Conservation (phyloP, 2,888 invertebrate genomes). For the Quadroppia sp. region DNA sequence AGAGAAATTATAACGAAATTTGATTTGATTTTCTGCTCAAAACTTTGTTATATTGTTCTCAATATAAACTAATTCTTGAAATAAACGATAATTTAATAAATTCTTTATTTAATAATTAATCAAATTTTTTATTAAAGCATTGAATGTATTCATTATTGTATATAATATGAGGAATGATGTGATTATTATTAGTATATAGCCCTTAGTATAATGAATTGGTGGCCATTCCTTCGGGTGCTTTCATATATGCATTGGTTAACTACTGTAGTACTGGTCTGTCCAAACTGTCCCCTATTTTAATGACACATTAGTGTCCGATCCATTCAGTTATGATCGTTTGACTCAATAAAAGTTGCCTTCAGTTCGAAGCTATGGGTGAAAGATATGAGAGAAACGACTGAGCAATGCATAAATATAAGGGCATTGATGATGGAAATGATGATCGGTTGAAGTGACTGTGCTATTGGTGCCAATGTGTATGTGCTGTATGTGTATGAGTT, state of each 20-base stretch:
- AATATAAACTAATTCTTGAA: too few relatives aligned
- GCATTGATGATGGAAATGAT: constrained; percentile 18
- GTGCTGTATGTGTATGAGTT: background rate
- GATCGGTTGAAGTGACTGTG: background rate
- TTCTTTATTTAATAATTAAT: too few relatives aligned
- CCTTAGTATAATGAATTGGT: background rate
- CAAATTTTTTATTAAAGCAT: too few relatives aligned
- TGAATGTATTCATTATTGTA: too few relatives aligned
- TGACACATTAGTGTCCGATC: constrained; percentile 26
- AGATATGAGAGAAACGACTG: background rate
- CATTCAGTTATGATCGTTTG: constrained; percentile 15
- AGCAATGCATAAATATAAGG: background rate
- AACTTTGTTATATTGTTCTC: too few relatives aligned
- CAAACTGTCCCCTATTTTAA: background rate
- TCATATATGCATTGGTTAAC: constrained; percentile 33
- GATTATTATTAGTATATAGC: background rate
- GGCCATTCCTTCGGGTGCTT: background rate
- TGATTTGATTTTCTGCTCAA: too few relatives aligned
- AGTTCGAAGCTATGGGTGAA: background rate
- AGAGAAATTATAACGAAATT: too few relatives aligned
- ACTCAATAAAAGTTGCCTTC: constrained; percentile 19
- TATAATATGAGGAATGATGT: too few relatives aligned
- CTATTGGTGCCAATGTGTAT: background rate
- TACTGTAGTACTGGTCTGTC: constrained; percentile 14
- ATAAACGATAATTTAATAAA: too few relatives aligned